phyloP scores from a whole-genome alignment of 2,113 vertebrate genomes.

The Gopherus evgoodei region DNA sequence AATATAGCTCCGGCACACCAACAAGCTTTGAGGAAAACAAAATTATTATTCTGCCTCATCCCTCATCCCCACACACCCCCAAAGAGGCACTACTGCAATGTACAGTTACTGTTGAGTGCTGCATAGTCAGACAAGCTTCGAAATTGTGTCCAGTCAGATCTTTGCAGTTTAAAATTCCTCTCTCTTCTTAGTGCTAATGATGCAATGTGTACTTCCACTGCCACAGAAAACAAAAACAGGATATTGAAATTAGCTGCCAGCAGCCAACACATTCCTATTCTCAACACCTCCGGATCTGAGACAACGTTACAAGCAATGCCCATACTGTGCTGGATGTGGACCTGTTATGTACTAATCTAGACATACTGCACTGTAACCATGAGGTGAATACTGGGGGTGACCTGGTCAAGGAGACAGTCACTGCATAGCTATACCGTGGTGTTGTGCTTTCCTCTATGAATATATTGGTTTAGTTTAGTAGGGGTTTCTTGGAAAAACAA shows the following conservation, averaged over 20 bases:
- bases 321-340: neutral
- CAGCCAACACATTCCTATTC: neutral
- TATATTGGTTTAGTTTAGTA: neutral
- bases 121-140: neutral
- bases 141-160: neutral
- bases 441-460: neutral
- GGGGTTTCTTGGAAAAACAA: neutral
- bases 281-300: neutral
- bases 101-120: neutral
- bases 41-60: neutral
- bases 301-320: neutral
- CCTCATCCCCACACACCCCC: neutral
- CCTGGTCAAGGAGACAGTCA: fast-evolving
- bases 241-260: neutral
- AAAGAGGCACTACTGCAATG: neutral
- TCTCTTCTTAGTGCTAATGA: fast-evolving
- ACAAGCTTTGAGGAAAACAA: neutral
- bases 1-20: neutral
- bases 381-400: fast-evolving
- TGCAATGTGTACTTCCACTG: neutral
- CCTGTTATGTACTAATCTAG: neutral
- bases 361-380: neutral
- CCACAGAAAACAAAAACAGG: neutral
- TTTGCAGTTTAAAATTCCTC: neutral
- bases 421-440: neutral